Percentiles rank a stretch among this genome's conserved stretches.
These are phyloP conservation scores for Hystrix cristata DNA, from an alignment of 2,113 vertebrate genomes.

Conservation along the genomic window DNA sequence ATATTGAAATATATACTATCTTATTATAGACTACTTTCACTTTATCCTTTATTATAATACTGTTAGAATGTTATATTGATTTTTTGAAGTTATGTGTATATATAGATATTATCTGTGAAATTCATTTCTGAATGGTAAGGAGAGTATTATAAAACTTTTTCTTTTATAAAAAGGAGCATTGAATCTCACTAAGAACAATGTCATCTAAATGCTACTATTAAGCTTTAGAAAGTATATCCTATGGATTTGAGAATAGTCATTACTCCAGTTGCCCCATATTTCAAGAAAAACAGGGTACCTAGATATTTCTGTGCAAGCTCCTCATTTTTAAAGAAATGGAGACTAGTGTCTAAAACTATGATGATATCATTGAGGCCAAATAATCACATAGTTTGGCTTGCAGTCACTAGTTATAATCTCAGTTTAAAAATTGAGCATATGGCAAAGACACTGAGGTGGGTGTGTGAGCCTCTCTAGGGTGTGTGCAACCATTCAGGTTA, in stretches of 20 bases:
- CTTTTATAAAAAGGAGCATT: neutral
- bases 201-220: neutral
- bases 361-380: neutral
- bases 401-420: neutral
- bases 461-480: neutral
- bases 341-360: neutral
- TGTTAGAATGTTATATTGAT: slow-evolving; percentile 49
- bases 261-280: neutral
- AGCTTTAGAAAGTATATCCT: neutral
- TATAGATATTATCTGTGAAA: slow-evolving; percentile 72
- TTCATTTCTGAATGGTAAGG: slow-evolving; percentile 55
- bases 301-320: neutral
- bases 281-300: neutral
- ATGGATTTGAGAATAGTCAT: neutral
- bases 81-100: slow-evolving; percentile 51
- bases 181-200: slow-evolving; percentile 8
- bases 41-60: slow-evolving; percentile 51
- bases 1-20: slow-evolving; percentile 68
- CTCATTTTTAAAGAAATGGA: neutral
- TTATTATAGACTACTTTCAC: slow-evolving; percentile 44
- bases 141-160: slow-evolving; percentile 34
- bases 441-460: neutral
- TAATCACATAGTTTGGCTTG: neutral
- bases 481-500: neutral
- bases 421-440: neutral